Percentiles rank a stretch among this genome's conserved stretches.
phyloP scores from a whole-genome alignment of 2,797 vertebrate genomes.

The Microchirus variegatus region DNA sequence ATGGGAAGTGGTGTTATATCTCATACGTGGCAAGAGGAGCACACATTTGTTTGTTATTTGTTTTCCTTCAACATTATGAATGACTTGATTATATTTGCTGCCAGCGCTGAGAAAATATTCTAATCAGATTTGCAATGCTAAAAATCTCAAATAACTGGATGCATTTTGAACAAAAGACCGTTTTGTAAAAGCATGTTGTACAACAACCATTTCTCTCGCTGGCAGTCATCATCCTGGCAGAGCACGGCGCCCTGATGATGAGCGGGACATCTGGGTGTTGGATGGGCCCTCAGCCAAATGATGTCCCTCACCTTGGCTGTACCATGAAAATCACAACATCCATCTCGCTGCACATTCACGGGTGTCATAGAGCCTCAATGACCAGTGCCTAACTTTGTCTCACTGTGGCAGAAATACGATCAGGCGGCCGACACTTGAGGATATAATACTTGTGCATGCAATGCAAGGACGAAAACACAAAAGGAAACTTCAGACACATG shows the following conservation, averaged over 20 bases:
- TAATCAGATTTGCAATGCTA: conserved; percentile 6
- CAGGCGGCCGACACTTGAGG: conserved; percentile 9
- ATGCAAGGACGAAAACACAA: conserved; percentile 46
- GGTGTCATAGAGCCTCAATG: conserved; percentile 35
- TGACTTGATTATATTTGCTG: background rate
- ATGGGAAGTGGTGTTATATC: conserved; percentile 16
- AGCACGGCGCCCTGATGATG: conserved; percentile 40
- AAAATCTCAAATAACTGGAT: background rate
- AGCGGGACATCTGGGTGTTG: conserved; percentile 55
- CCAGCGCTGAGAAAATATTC: conserved; percentile 13
- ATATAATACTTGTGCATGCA: conserved; percentile 12
- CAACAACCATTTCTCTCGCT: conserved; percentile 33
- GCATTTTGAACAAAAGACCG: conserved; percentile 32
- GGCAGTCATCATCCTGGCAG: conserved; percentile 52
- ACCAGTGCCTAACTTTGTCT: conserved; percentile 39
- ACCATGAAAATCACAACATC: conserved; percentile 58
- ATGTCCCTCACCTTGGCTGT: conserved; percentile 73
- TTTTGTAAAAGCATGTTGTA: conserved; percentile 42
- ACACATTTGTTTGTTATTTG: too few relatives aligned
- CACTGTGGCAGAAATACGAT: conserved; percentile 35
- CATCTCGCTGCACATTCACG: conserved; percentile 53
- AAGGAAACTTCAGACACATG: conserved; percentile 38
- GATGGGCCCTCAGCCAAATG: conserved; percentile 65
- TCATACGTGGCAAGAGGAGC: conserved; percentile 5
- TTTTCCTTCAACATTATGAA: conserved; percentile 1